Base-by-base conservation (phyloP, 1,140 invertebrate genomes). In the Pseudoatta argentina region DNA sequence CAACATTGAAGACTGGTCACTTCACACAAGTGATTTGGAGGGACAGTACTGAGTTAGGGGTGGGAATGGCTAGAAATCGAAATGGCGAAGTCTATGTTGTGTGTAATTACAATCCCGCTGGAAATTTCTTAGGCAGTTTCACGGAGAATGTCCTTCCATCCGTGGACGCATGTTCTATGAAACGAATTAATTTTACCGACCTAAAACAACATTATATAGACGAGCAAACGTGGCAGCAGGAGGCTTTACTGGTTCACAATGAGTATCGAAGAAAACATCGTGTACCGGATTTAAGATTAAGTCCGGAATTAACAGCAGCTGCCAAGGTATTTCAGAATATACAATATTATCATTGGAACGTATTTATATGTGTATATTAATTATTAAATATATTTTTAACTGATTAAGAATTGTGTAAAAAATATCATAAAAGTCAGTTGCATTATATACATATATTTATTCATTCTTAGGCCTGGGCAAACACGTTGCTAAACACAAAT, bases 1-100 rank as follows among this genome's bases (percentile, higher is more conserved):
- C 96, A 30, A 96, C 96, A 79, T 93, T 97, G 16, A 96, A 96
- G 86, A 96, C 97, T 3, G 97, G 97, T 72, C 95, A 96, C 75
- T 98, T 98, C 90, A 97, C 97, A 0, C 97, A 98, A 94, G 96
- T 98, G 16, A 96, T 98, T 18, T 99, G 98, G 98, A 97, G 97
- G 91, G 97, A 96, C 30, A 97, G 96, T 72, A 96, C 96, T 89
- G 96, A 97, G 90, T 91, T 99, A 0, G 98, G 98, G 0, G 96
- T 98, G 4, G 98, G 97, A 21, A 95, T 97, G 88, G 97, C 97
- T 0, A 96, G 95, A 87, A 96, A 96, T 77, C 96, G 96, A 69
- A 97, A 97, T 82, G 97, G 97, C 0, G 97, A 97, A 90, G 96
- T 97, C 34, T 97, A 97, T 89, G 97, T 98, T 0, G 98, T 99